These are phyloP conservation scores for Eleginops maclovinus DNA, from an alignment of 2,113 vertebrate species.

Conservation along the genomic window DNA sequence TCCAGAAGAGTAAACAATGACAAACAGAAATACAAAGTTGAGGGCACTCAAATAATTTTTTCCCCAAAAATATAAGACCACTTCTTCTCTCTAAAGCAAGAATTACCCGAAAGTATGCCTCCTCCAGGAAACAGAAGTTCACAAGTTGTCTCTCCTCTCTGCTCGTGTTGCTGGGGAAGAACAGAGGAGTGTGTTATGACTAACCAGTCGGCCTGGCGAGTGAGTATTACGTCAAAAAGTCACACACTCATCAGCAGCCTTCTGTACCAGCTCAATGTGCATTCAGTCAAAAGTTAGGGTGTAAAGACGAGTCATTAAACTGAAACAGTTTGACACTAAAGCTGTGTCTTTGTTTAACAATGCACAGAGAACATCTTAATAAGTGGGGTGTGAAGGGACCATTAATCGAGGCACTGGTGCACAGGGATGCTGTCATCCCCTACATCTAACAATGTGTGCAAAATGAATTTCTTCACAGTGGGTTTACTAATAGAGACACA, in stretches of 20 bases:
- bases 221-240: constrained; percentile 75
- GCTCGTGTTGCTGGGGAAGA: constrained; percentile 71
- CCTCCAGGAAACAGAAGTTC: constrained; percentile 71
- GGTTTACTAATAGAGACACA: constrained; percentile 15
- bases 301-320: constrained; percentile 41
- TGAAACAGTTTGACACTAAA: constrained; percentile 44
- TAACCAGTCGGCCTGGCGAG: constrained; percentile 61
- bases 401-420: constrained; percentile 56
- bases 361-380: constrained; percentile 54
- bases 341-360: constrained; percentile 61
- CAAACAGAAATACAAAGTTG: constrained; percentile 14
- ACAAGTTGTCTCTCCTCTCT: constrained; percentile 57
- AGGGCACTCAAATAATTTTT: constrained; percentile 3
- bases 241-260: constrained; percentile 73
- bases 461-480: constrained; percentile 22
- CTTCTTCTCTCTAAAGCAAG: constrained; percentile 31
- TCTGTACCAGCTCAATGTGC: constrained; percentile 66
- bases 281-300: constrained; percentile 64
- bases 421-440: constrained; percentile 20
- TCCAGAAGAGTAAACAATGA: not conserved
- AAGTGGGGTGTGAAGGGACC: constrained; percentile 52
- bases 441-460: constrained; percentile 23
- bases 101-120: constrained; percentile 45
- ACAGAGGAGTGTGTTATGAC: constrained; percentile 71
- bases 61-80: constrained; percentile 29